Conservation (phyloP, 2,888 invertebrate genomes). For the Sarcophaga variegata region DNA sequence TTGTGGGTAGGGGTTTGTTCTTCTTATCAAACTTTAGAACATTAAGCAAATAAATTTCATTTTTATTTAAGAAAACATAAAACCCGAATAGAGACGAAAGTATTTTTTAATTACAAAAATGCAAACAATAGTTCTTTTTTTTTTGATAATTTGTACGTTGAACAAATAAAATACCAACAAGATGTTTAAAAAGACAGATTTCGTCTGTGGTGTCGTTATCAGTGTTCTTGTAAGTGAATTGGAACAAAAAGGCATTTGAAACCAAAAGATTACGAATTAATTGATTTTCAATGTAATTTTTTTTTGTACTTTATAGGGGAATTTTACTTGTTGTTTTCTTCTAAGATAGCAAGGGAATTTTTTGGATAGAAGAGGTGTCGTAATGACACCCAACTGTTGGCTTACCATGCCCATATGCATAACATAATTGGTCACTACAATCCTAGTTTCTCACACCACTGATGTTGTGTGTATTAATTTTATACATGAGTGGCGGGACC, state of each 20-base stretch:
- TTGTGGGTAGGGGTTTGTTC: no score
- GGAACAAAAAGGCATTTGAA: conserved; percentile 6
- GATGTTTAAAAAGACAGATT: conserved; percentile 39
- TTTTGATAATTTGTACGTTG: conserved; percentile 22
- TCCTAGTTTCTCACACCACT: no score
- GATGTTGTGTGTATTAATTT: no score
- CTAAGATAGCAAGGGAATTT: not conserved
- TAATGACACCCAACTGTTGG: not conserved
- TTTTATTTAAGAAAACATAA: not conserved
- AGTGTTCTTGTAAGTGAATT: conserved; percentile 15
- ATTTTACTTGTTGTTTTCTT: conserved; percentile 25
- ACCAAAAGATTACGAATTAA: conserved; percentile 71
- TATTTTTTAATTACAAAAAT: conserved; percentile 67
- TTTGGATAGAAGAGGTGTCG: not conserved
- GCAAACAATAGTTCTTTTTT: conserved; percentile 50
- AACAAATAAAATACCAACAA: conserved; percentile 36
- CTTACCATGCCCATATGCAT: not conserved
- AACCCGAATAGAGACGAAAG: conserved; percentile 48
- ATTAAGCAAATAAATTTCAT: conserved; percentile 25
- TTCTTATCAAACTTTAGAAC: conserved; percentile 34
- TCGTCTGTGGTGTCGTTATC: conserved; percentile 44
- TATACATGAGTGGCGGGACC: no score
- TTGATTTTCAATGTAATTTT: conserved; percentile 77
- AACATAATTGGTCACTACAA: no score
- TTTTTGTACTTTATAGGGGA: conserved; percentile 3